Evolutionary conservation across 2,888 invertebrate genomes (phyloP).

Genomic region (Aphidius colemani): DNA sequence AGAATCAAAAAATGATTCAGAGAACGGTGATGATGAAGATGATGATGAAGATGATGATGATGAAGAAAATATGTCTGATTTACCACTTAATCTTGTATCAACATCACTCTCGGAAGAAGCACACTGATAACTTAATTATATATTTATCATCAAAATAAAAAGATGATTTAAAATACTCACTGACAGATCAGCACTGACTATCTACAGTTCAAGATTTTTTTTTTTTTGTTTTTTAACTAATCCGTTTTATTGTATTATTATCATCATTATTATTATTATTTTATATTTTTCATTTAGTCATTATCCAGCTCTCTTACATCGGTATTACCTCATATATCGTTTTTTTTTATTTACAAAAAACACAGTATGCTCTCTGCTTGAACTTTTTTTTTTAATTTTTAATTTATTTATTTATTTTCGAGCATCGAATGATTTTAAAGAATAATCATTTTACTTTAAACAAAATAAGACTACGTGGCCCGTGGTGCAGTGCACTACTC

Average conservation of each 20-base stretch:
- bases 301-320: not conserved
- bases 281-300: not conserved
- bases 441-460: not conserved
- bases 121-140: constrained; percentile 56
- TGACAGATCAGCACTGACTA: not conserved
- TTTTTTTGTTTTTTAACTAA: not conserved
- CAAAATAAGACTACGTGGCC: constrained; percentile 5
- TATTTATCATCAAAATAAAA: not conserved
- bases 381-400: not conserved
- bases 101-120: constrained; percentile 71
- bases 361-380: constrained; percentile 5
- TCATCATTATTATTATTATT: constrained; percentile 9
- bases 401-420: not conserved
- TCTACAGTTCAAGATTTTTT: constrained; percentile 10
- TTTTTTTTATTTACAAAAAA: not conserved
- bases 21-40: constrained; percentile 41
- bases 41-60: constrained; percentile 58
- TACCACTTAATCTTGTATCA: constrained; percentile 73
- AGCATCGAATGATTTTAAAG: not conserved
- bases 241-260: not conserved
- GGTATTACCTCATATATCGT: not conserved
- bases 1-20: constrained; percentile 47
- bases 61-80: constrained; percentile 65
- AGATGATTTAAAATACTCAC: not conserved
- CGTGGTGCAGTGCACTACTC: constrained; percentile 15